A percentile compares a stretch with the other conserved stretches of the same genome.
phyloP scores from a whole-genome alignment of 2,797 vertebrate genomes.

The Pipistrellus nathusii region DNA sequence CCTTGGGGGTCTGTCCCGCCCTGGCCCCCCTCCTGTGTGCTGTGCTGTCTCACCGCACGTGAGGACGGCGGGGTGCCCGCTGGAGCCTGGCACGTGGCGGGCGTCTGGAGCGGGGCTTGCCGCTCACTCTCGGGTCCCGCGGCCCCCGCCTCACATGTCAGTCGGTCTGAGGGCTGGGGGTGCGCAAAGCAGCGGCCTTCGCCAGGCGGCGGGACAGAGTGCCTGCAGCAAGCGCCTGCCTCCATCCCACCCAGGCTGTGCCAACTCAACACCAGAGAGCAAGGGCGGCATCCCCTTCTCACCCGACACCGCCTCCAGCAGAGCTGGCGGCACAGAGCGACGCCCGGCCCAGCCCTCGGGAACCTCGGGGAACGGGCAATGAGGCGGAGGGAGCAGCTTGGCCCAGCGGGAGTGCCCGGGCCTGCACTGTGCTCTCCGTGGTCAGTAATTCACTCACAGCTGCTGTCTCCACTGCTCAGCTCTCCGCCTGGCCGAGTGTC shows the following conservation, averaged over 20 bases:
- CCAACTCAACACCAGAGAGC: neutral
- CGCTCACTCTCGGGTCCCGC: neutral
- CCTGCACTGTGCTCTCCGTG: neutral
- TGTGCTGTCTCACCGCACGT: too few species aligned
- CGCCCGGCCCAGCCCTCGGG: constrained; percentile 17
- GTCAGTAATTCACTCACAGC: constrained; percentile 48
- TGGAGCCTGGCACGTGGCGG: too few species aligned
- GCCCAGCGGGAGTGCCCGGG: constrained; percentile 52
- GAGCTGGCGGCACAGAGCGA: neutral
- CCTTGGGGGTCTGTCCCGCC: neutral
- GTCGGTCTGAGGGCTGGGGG: neutral
- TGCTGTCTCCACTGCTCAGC: neutral
- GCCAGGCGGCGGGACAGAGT: neutral
- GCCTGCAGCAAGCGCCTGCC: neutral
- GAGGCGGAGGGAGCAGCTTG: constrained; percentile 71
- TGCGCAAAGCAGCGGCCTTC: neutral
- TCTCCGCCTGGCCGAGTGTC: fast-evolving
- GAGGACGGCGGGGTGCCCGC: neutral
- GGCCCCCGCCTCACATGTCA: neutral
- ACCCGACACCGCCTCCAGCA: neutral
- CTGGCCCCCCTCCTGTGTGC: too few species aligned
- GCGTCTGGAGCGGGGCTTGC: too few species aligned
- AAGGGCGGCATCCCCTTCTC: neutral
- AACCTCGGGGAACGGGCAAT: constrained; percentile 72
- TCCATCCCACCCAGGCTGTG: neutral